A percentile compares a stretch with the other conserved stretches of the same genome.
Conservation (phyloP, 2,797 vertebrate species). For the Dendrocincla tyrannina region DNA sequence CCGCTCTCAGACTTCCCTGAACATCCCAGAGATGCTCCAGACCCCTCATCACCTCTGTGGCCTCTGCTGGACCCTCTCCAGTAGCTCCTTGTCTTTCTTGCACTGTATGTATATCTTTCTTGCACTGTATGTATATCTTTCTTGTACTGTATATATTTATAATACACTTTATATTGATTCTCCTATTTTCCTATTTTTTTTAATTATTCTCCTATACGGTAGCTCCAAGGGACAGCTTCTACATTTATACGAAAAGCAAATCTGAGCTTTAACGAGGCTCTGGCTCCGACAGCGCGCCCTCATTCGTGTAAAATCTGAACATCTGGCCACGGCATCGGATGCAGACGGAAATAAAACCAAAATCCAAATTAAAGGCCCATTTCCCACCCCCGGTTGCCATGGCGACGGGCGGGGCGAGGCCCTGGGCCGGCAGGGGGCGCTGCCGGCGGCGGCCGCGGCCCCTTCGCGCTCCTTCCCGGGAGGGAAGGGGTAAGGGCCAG, state of each 20-base stretch:
- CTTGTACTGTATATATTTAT: background rate
- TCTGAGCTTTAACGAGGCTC: background rate
- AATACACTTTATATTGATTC: background rate
- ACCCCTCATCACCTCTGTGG: too few relatives aligned
- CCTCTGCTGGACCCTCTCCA: background rate
- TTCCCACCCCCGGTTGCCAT: background rate
- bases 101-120: background rate
- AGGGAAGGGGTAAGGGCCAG: background rate
- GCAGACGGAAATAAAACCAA: rapidly evolving
- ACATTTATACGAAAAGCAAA: rapidly evolving
- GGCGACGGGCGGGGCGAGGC: background rate
- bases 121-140: background rate
- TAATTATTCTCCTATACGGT: background rate
- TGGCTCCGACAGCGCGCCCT: rapidly evolving
- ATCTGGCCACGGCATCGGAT: too few relatives aligned
- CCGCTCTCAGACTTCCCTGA: background rate
- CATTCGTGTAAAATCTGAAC: background rate
- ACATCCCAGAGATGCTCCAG: background rate
- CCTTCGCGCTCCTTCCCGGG: background rate
- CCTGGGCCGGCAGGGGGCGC: background rate
- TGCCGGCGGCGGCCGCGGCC: background rate
- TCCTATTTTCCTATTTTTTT: background rate
- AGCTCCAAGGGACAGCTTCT: background rate
- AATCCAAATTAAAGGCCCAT: rapidly evolving
- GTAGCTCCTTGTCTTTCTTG: background rate